Base-by-base conservation (phyloP, 2,888 invertebrate species). In the Escarpia spicata region DNA sequence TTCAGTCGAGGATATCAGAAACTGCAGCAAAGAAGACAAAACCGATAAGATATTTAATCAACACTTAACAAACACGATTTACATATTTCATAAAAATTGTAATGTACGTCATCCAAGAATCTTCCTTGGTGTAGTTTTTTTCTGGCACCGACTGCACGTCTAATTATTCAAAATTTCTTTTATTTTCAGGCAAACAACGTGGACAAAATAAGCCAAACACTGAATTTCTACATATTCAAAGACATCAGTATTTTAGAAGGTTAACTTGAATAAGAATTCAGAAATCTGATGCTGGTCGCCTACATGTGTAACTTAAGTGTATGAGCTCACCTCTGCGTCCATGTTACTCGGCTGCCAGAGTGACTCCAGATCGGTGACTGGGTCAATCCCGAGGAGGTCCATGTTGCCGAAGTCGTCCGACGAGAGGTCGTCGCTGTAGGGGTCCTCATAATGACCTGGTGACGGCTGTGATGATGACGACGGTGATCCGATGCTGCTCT, bases 1-100 rank as follows among this genome's bases (percentile, higher is more conserved):
- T 89, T 94, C 94, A 75, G 91, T 92, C 60, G 92, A 90, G 60
- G 93, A 92, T 45, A 92, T 58, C 75, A 75, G 75, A 75, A 75
- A 75, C 75, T 75, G 75, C 93, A 93, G 93, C 45, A 93, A 93
- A 91, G 26, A 93, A 91, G 26, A 43, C n/a, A 37, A 91, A 4
- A 45, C 43, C 60, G 44, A 89, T 89, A 37, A 92, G 43, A 45
- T 26, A 31, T 43, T 89, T 10, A 92, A 89, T 92, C 43, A 92
- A 92, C 12, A 2, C 4, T n/a, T 89, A 43, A 45, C 3, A 91
- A 52, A 52, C 19, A 37, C 15, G 19, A 75, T 75, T 75, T 26
- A 75, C 6, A n/a, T 26, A 26, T 4, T 75, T 26, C 75, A 75
- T 26, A 75, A 75, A 9, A 52, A 52, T 52, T 2, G 15, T 52